Conservation (phyloP, 1,140 invertebrate genomes). For the Mactra quadrangularis region DNA sequence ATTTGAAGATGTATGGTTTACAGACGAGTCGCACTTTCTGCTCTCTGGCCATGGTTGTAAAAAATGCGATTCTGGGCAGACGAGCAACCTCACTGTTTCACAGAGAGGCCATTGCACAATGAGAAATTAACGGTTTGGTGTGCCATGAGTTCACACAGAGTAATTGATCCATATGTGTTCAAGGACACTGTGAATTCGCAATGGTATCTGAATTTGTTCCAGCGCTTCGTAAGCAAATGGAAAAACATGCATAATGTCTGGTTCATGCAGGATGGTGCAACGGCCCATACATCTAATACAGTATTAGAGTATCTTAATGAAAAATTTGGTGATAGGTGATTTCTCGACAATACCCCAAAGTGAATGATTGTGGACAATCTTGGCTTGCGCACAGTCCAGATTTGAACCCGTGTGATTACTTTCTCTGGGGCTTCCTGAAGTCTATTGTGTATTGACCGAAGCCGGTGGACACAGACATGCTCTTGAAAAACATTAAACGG, state of each 20-base stretch:
- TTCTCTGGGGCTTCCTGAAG: not conserved
- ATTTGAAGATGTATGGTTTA: slow-evolving; percentile 7
- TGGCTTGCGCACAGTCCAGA: slow-evolving; percentile 37
- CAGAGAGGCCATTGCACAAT: no score
- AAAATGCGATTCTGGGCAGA: not conserved
- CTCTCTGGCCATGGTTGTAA: not conserved
- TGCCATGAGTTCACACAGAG: slow-evolving; percentile 39
- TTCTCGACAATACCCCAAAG: slow-evolving; percentile 5
- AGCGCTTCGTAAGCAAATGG: slow-evolving; percentile 7
- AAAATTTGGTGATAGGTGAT: slow-evolving; percentile 8
- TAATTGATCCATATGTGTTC: slow-evolving; percentile 46
- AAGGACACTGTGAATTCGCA: slow-evolving; percentile 49
- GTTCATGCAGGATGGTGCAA: slow-evolving; percentile 34
- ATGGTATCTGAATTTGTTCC: slow-evolving; percentile 26
- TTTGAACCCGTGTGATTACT: slow-evolving; percentile 7
- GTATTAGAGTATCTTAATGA: slow-evolving; percentile 11
- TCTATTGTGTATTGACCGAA: not conserved
- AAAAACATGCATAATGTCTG: slow-evolving; percentile 33
- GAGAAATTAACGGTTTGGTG: slow-evolving; percentile 53
- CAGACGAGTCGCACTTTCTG: not conserved
- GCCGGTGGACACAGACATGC: slow-evolving; percentile 3
- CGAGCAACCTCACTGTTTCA: no score
- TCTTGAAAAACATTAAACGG: slow-evolving; percentile 11
- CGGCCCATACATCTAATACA: slow-evolving; percentile 28
- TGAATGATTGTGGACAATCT: slow-evolving; percentile 1